These are phyloP conservation scores for Tricholauxania praeusta DNA, from an alignment of 2,888 invertebrate genomes.

Conservation along the genomic window DNA sequence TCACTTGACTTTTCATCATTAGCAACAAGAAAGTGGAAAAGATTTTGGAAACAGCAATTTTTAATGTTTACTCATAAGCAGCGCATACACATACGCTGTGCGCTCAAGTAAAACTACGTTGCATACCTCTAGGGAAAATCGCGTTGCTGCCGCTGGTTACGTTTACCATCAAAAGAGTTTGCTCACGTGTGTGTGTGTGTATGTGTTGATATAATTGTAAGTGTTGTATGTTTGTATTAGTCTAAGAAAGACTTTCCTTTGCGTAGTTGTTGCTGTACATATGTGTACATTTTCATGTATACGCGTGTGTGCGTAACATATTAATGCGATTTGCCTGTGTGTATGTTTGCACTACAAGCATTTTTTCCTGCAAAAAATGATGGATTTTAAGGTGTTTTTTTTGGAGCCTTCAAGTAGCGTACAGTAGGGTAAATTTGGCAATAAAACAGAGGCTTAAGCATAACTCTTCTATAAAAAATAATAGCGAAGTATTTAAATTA, in stretches of 20 bases:
- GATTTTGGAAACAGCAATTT: conserved; percentile 28
- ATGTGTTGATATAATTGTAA: neutral
- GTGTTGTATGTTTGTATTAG: neutral
- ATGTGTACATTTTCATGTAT: neutral
- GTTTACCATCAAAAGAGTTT: conserved; percentile 15
- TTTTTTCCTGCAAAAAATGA: conserved; percentile 18
- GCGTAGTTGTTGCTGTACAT: too few relatives aligned
- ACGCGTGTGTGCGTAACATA: neutral
- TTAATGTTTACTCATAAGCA: conserved; percentile 1
- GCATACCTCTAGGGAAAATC: conserved; percentile 26
- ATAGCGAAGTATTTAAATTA: too few relatives aligned
- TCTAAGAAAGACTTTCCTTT: neutral
- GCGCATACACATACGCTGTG: neutral
- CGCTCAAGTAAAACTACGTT: conserved; percentile 23
- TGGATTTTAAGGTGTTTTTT: conserved; percentile 17
- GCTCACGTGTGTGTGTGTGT: neutral
- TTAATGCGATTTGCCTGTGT: conserved; percentile 26
- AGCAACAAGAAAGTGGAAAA: conserved; percentile 30
- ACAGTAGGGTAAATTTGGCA: too few relatives aligned
- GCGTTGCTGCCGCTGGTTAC: conserved; percentile 30
- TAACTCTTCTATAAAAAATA: too few relatives aligned
- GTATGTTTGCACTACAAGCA: conserved; percentile 22
- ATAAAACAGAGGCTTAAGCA: too few relatives aligned
- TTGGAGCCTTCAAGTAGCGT: too few relatives aligned
- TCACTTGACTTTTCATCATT: conserved; percentile 29